Evolutionary conservation across 2,888 invertebrate species (phyloP).

Genomic region (Thera obeliscata): DNA sequence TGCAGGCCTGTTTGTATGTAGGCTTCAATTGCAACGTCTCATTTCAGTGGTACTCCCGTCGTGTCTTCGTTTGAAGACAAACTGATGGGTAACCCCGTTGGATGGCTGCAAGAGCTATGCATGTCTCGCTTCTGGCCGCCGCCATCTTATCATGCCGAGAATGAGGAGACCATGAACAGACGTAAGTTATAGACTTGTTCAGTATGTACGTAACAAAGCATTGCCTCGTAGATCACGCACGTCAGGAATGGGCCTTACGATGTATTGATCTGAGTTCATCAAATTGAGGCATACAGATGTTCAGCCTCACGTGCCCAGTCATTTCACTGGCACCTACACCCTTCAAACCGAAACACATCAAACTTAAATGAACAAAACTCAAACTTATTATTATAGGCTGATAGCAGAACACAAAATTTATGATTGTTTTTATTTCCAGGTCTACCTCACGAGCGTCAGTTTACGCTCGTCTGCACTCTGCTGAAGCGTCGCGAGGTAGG

Average conservation of each 20-base stretch:
- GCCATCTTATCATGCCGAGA: conserved; percentile 95
- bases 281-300: too few species aligned
- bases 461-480: conserved; percentile 95
- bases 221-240: too few species aligned
- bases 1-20: not conserved
- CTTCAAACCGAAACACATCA: too few species aligned
- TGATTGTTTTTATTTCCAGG: conserved; percentile 68
- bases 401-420: too few species aligned
- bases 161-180: conserved; percentile 87
- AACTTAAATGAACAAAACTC: too few species aligned
- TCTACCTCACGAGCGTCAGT: conserved; percentile 96
- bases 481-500: conserved; percentile 93
- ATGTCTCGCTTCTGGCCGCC: conserved; percentile 98
- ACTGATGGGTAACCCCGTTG: conserved; percentile 96
- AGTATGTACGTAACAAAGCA: too few species aligned
- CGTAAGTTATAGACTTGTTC: conserved; percentile 59
- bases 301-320: too few species aligned
- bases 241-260: too few species aligned
- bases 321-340: too few species aligned
- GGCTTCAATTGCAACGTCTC: conserved; percentile 33
- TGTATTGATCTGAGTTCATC: too few species aligned
- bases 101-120: conserved; percentile 97
- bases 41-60: conserved; percentile 70
- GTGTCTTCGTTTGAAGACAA: conserved; percentile 90
- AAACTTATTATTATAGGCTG: too few species aligned